These are phyloP conservation scores for Antheraea mylitta DNA, from an alignment of 1,140 invertebrate species.

Conservation along the genomic window DNA sequence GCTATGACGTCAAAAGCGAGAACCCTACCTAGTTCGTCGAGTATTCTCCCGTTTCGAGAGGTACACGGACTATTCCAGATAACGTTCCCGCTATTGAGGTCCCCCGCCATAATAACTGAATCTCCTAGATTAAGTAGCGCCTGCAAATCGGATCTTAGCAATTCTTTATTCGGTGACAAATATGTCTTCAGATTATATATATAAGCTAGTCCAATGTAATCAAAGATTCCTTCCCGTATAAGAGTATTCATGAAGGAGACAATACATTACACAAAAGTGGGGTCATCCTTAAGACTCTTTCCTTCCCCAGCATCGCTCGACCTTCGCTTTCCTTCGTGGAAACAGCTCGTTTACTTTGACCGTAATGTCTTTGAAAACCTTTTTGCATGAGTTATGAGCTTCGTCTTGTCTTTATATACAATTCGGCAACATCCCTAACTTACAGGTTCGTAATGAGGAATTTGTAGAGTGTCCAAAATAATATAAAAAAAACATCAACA, in stretches of 20 bases:
- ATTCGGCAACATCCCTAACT: neutral
- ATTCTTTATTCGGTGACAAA: too few species aligned
- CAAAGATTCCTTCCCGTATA: neutral
- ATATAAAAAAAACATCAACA: too few species aligned
- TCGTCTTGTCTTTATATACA: neutral
- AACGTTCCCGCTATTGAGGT: too few species aligned
- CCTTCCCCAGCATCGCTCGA: neutral
- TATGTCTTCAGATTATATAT: too few species aligned
- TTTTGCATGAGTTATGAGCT: conserved; percentile 5
- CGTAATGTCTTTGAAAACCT: neutral
- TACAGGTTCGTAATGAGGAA: neutral
- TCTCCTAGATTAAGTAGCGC: too few species aligned
- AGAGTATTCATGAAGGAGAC: neutral
- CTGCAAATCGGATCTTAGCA: too few species aligned
- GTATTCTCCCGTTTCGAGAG: too few species aligned
- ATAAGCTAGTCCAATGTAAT: too few species aligned
- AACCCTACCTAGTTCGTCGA: too few species aligned
- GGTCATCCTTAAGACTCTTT: neutral
- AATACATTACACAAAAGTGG: neutral
- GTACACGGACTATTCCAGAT: too few species aligned
- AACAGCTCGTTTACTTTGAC: neutral
- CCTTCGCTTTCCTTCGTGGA: neutral
- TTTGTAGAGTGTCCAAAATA: neutral
- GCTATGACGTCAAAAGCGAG: too few species aligned
- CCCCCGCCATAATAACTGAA: too few species aligned